These are phyloP conservation scores for Cetonia aurata DNA, from an alignment of 2,888 invertebrate genomes.

Conservation along the genomic window DNA sequence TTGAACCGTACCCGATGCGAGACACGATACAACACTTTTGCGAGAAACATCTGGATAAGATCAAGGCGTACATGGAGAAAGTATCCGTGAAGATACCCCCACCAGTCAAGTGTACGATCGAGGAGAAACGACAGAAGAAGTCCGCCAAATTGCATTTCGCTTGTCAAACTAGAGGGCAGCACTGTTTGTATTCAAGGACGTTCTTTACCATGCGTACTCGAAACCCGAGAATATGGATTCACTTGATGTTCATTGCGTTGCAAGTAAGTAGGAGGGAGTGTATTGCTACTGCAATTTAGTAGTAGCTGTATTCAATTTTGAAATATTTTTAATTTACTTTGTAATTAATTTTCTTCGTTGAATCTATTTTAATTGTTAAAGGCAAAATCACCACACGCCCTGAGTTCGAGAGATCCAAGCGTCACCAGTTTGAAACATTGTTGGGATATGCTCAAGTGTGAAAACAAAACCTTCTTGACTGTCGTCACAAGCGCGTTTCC, in stretches of 20 bases:
- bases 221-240: conserved; percentile 92
- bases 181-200: conserved; percentile 88
- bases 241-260: conserved; percentile 94
- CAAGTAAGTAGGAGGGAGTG: conserved; percentile 66
- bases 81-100: conserved; percentile 87
- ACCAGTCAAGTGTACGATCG: conserved; percentile 93
- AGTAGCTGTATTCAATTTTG: background rate
- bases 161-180: conserved; percentile 85
- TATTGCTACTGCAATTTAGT: background rate
- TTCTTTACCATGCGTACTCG: conserved; percentile 84
- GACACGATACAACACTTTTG: conserved; percentile 96
- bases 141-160: conserved; percentile 90
- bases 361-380: conserved; percentile 57
- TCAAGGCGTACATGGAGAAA: conserved; percentile 91
- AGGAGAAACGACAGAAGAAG: conserved; percentile 89
- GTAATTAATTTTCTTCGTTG: background rate
- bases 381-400: conserved; percentile 81
- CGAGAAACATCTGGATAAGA: conserved; percentile 93
- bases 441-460: conserved; percentile 94
- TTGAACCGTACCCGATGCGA: conserved; percentile 91
- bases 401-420: conserved; percentile 84
- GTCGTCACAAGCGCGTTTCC: conserved; percentile 96
- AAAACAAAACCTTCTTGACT: conserved; percentile 89
- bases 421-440: conserved; percentile 89
- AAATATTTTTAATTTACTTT: too few relatives aligned